Evolutionary conservation across 2,113 vertebrate species (phyloP), one percentile per base, ranked within the genome.

Genomic region (Tragelaphus scriptus): DNA sequence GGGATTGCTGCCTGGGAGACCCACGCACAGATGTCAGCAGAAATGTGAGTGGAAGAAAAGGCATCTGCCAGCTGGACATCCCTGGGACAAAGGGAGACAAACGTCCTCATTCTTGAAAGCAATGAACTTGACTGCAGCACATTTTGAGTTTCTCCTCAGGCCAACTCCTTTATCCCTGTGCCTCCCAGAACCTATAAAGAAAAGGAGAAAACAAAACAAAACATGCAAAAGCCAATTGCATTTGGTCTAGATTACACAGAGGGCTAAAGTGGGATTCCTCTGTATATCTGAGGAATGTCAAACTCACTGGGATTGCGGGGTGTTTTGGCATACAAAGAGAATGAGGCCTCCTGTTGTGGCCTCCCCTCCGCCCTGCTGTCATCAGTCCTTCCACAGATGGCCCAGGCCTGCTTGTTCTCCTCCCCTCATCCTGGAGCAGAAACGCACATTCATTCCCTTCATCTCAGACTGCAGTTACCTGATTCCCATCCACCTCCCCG

Each of bases 401-500:
- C 44, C 61, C 17, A 12, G 90, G 16, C 36, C n/a, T 2, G 0
- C 58, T 11, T 25, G 51, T 13, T 13, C 16, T 58, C 26, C 47
- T 55, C 26, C 26, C 40, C 56, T 6, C 40, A 8, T 28, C n/a
- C 26, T 30, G 26, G n/a, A 44, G 13, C 2, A 28, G 53, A 51
- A 13, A 32, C 77, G 88, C 44, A 21, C 9, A 3, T 80, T 26
- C 8, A 7, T 59, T 36, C 11, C 49, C n/a, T 36, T 10, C 11
- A 17, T 36, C 3, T 1, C 26, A 6, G 0, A 0, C 36, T 36
- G 9, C 17, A 49, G n/a, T 63, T 4, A 11, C 77, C 75, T 5
- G 5, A n/a, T 86, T 36, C n/a, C 59, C 25, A 3, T 4, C 40
- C 1, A 1, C 15, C 84, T 77, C 32, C 11, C 49, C 3, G 2